Evolutionary conservation across 1,140 invertebrate genomes (phyloP), one percentile per base, ranked within the genome.

Genomic region (Catajapyx aquilonaris): DNA sequence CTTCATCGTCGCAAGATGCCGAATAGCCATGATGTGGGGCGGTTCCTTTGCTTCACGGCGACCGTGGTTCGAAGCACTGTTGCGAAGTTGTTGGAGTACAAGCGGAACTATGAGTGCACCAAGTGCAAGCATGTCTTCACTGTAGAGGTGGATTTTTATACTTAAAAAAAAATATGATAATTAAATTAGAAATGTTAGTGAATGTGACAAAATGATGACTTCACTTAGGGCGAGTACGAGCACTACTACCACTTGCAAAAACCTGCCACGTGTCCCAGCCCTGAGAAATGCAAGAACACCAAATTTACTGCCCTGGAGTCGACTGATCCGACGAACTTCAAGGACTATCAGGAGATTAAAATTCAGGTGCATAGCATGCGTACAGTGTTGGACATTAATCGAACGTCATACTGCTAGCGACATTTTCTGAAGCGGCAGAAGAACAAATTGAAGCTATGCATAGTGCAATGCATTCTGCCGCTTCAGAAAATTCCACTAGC

Each of bases 261-360:
- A 31, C 74, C 73, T 11, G 51, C 40, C 18, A 64, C 57, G 48
- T 80, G 76, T 60, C 50, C 53, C 1, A 75, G 73, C 54, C 57
- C 62, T 32, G 62, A 65, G 25, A 56, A 54, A 21, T 74, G 73
- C 54, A 61, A 54, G 46, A 56, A 62, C 48, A 58, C 55, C 11
- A 65, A 55, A 37, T 62, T 66, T 48, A 62, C 54, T 46, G 56
- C 51, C 40, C 51, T 62, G 20, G 61, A 65, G 39, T 50, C 61
- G 17, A 52, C 71, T 28, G 61, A 69, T 34, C 64, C 69, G 44
- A 59, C 68, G 37, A 68, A 76, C 49, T 85, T 71, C 51, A 72
- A 72, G 44, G 85, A 91, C 62, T 88, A 83, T 59, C 85, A 90
- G 60, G 85, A 91, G 66, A 71, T 91, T 15, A 86, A 84, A 63